These are phyloP conservation scores for Gibbula magus DNA, from an alignment of 2,888 invertebrate genomes.

Conservation along the genomic window DNA sequence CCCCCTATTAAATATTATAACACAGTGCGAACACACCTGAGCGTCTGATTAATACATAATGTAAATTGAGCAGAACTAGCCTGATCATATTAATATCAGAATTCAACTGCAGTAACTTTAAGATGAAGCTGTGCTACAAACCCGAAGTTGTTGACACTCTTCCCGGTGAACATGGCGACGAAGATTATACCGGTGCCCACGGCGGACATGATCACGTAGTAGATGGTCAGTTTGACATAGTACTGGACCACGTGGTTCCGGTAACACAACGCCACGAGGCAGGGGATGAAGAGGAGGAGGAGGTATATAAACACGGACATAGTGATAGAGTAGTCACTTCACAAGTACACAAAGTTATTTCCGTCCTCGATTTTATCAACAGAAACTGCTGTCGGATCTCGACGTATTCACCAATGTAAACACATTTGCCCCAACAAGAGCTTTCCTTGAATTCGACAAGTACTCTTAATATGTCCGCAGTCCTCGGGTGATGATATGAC, in stretches of 20 bases:
- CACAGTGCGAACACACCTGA: not conserved
- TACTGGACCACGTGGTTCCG: conserved; percentile 59
- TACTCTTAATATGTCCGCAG: too few relatives aligned
- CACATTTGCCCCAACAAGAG: too few relatives aligned
- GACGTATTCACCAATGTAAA: too few relatives aligned
- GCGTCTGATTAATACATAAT: too few relatives aligned
- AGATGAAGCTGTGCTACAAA: conserved; percentile 17
- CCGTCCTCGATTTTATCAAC: too few relatives aligned
- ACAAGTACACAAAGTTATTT: too few relatives aligned
- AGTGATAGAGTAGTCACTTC: not conserved
- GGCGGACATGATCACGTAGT: conserved; percentile 50
- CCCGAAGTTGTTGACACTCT: conserved; percentile 53
- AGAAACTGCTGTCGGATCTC: too few relatives aligned
- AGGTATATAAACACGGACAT: not conserved
- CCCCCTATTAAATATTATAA: not conserved
- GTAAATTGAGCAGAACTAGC: too few relatives aligned
- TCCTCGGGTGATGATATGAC: too few relatives aligned
- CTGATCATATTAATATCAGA: too few relatives aligned
- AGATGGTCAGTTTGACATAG: conserved; percentile 60
- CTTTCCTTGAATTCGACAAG: too few relatives aligned
- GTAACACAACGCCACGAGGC: conserved; percentile 59
- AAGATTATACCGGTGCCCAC: conserved; percentile 44
- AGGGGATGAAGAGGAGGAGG: conserved; percentile 49
- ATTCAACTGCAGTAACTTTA: not conserved
- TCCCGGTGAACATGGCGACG: conserved; percentile 47